Percentiles rank a stretch among this genome's conserved stretches.
Evolutionary conservation across 2,888 invertebrate species (phyloP).

Genomic region (Eristalinus aeneus): DNA sequence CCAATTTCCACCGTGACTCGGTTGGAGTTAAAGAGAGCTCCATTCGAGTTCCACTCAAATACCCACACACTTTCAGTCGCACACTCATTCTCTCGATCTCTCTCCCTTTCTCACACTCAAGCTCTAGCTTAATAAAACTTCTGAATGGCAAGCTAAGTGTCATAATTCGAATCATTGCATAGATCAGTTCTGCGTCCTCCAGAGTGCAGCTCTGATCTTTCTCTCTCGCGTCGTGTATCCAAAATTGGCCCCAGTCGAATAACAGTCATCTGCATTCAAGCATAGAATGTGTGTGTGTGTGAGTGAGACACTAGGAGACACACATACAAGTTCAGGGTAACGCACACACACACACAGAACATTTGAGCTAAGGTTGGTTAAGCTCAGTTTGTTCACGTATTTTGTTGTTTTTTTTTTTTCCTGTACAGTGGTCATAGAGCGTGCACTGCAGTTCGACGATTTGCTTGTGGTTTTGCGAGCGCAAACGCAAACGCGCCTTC

Average conservation of each 20-base stretch:
- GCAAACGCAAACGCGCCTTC: conserved; percentile 19
- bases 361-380: conserved; percentile 50
- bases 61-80: not conserved
- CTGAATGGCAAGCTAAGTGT: conserved; percentile 22
- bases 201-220: conserved; percentile 5
- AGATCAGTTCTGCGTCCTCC: conserved; percentile 21
- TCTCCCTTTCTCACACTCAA: not conserved
- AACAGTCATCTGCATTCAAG: conserved; percentile 14
- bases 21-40: conserved; percentile 13
- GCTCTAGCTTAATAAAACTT: not conserved
- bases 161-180: conserved; percentile 30
- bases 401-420: conserved; percentile 5
- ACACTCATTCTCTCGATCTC: not conserved
- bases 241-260: not conserved
- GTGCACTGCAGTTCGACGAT: conserved; percentile 61
- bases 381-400: conserved; percentile 28
- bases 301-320: not conserved
- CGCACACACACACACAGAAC: not conserved
- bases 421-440: conserved; percentile 59
- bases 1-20: not conserved
- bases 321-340: not conserved
- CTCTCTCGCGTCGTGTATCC: not conserved
- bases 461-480: conserved; percentile 60
- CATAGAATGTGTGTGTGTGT: conserved; percentile 2
- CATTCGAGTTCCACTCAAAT: not conserved